A percentile compares a stretch with the other conserved stretches of the same genome.
phyloP scores from a whole-genome alignment of 2,113 vertebrate genomes.

The Myrmecophaga tridactyla region DNA sequence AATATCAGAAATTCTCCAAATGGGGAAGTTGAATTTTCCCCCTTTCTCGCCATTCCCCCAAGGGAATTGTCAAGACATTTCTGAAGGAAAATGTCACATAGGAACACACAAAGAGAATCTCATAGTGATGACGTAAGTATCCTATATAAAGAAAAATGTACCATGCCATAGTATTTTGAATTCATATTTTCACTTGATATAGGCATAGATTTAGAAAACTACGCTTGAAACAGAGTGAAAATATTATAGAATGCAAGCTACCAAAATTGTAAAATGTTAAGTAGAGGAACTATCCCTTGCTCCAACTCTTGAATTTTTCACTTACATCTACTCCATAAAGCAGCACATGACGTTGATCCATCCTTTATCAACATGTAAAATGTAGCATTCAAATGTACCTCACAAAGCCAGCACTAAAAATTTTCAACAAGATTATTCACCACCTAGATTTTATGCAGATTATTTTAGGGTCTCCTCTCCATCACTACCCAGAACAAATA shows the following conservation, averaged over 20 bases:
- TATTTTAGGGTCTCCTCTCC: not conserved
- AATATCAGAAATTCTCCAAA: too few species aligned
- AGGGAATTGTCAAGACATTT: slow-evolving; percentile 47
- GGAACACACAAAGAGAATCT: not conserved
- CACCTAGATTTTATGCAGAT: not conserved
- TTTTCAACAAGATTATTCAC: not conserved
- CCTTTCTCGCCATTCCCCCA: too few species aligned
- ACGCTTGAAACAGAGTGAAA: slow-evolving; percentile 23
- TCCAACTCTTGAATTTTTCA: not conserved
- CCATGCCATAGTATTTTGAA: not conserved
- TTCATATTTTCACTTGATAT: not conserved
- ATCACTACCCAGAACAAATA: not conserved
- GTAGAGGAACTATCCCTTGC: not conserved
- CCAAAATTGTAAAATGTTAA: not conserved
- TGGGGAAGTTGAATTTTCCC: too few species aligned
- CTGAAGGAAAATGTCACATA: slow-evolving; percentile 19
- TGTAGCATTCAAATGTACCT: not conserved
- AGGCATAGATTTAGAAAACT: slow-evolving; percentile 6
- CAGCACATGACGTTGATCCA: not conserved
- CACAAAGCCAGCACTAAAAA: not conserved
- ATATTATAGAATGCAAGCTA: not conserved
- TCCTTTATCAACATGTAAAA: not conserved
- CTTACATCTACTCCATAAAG: not conserved
- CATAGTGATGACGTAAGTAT: not conserved
- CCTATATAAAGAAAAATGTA: not conserved